These are phyloP conservation scores for Drosophila obscura DNA, from an alignment of 1,140 invertebrate species.

Conservation along the genomic window DNA sequence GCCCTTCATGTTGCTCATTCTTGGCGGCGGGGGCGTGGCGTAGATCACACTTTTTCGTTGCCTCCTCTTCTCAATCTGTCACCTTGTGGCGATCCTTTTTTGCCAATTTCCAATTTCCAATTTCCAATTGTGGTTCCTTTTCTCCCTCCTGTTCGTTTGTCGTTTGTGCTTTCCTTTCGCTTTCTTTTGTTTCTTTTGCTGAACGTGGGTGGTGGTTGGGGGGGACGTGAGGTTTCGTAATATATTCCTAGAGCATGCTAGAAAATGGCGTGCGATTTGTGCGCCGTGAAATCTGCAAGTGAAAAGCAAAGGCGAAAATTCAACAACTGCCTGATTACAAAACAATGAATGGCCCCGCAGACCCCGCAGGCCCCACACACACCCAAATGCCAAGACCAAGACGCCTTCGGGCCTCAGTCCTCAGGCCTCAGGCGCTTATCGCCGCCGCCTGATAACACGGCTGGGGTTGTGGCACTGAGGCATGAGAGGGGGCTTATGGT, in stretches of 20 bases:
- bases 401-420: too few species aligned
- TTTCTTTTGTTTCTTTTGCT: background rate
- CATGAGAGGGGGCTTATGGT: too few species aligned
- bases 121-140: conserved; percentile 11
- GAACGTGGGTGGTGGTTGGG: background rate
- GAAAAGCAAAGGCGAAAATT: conserved; percentile 35
- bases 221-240: conserved; percentile 53
- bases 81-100: conserved; percentile 3
- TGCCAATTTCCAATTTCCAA: background rate
- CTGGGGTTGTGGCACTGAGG: too few species aligned
- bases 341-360: conserved; percentile 24
- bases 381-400: background rate
- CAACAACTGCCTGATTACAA: conserved; percentile 38
- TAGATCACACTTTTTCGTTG: conserved; percentile 4
- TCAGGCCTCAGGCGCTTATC: too few species aligned
- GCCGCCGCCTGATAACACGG: too few species aligned
- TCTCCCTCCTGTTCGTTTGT: background rate
- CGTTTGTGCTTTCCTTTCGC: conserved; percentile 4
- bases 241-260: conserved; percentile 71
- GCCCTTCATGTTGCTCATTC: conserved; percentile 81
- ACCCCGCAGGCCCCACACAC: conserved; percentile 15
- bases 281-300: conserved; percentile 68
- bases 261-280: conserved; percentile 72
- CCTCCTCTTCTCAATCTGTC: conserved; percentile 12
- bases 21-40: conserved; percentile 53